phyloP scores from a whole-genome alignment of 2,888 invertebrate species.

The Biston stratarius region DNA sequence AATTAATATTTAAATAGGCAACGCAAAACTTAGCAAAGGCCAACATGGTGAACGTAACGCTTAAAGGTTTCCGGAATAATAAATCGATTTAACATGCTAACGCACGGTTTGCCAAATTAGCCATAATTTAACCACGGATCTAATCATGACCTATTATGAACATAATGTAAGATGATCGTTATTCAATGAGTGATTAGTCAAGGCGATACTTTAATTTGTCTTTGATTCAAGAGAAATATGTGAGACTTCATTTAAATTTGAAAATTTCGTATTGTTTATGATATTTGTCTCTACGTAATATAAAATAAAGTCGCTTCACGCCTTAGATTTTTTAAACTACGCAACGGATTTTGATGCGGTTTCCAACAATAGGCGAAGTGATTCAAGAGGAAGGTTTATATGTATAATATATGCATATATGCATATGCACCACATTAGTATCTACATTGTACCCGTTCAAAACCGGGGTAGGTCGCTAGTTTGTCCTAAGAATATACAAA shows the following conservation, averaged over 20 bases:
- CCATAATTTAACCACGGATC: conserved; percentile 13
- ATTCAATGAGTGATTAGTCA: conserved; percentile 9
- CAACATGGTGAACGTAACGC: conserved; percentile 33
- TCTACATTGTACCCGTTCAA: too few relatives aligned
- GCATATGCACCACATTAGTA: too few relatives aligned
- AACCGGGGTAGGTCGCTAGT: too few relatives aligned
- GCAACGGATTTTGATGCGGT: too few relatives aligned
- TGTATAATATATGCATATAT: too few relatives aligned
- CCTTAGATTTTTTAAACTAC: too few relatives aligned
- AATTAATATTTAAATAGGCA: conserved; percentile 26
- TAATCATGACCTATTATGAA: conserved; percentile 10
- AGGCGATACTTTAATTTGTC: background rate
- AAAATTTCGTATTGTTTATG: background rate
- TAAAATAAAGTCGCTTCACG: too few relatives aligned
- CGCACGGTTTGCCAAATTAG: conserved; percentile 12
- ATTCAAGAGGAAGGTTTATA: too few relatives aligned
- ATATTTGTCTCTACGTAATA: background rate
- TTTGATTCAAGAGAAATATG: background rate
- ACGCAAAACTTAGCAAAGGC: conserved; percentile 32
- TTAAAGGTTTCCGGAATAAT: conserved; percentile 36
- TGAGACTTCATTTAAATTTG: background rate
- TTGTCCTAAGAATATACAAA: too few relatives aligned
- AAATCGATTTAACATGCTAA: conserved; percentile 20
- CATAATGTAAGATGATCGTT: conserved; percentile 7
- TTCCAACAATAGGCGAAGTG: too few relatives aligned